These are phyloP conservation scores for Temnothorax nylanderi DNA, from an alignment of 1,140 invertebrate genomes.

Conservation along the genomic window DNA sequence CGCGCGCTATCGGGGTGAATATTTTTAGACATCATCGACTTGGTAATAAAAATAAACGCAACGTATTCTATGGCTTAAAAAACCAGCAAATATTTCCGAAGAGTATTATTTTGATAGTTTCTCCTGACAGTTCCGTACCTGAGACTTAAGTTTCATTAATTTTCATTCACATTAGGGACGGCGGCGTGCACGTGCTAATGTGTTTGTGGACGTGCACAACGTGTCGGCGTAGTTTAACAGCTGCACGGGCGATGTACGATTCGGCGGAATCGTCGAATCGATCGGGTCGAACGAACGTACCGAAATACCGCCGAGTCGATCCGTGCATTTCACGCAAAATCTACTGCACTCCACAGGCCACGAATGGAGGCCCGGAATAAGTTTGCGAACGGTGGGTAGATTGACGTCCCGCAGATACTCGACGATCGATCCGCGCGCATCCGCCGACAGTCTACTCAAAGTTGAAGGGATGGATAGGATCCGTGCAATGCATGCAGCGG, in stretches of 20 bases:
- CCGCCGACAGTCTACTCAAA: slow-evolving; percentile 54
- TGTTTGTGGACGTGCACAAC: slow-evolving; percentile 23
- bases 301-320: slow-evolving; percentile 48
- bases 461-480: slow-evolving; percentile 31
- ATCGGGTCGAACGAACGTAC: slow-evolving; percentile 30
- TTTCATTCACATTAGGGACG: neutral
- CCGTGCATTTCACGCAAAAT: slow-evolving; percentile 61
- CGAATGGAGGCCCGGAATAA: slow-evolving; percentile 39
- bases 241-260: slow-evolving; percentile 41
- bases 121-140: neutral
- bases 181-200: slow-evolving; percentile 1
- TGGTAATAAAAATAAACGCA: neutral
- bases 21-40: neutral
- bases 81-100: neutral
- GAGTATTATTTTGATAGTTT: neutral
- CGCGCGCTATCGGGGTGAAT: too few relatives aligned
- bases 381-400: slow-evolving; percentile 46
- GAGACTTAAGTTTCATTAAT: slow-evolving; percentile 28
- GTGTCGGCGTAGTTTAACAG: slow-evolving; percentile 18
- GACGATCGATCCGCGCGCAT: slow-evolving; percentile 58
- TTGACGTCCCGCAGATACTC: slow-evolving; percentile 62
- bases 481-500: neutral
- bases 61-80: neutral
- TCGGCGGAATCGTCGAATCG: slow-evolving; percentile 46
- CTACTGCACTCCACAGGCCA: slow-evolving; percentile 57